phyloP scores from a whole-genome alignment of 2,888 invertebrate genomes.

The Plagiodera versicolora region DNA sequence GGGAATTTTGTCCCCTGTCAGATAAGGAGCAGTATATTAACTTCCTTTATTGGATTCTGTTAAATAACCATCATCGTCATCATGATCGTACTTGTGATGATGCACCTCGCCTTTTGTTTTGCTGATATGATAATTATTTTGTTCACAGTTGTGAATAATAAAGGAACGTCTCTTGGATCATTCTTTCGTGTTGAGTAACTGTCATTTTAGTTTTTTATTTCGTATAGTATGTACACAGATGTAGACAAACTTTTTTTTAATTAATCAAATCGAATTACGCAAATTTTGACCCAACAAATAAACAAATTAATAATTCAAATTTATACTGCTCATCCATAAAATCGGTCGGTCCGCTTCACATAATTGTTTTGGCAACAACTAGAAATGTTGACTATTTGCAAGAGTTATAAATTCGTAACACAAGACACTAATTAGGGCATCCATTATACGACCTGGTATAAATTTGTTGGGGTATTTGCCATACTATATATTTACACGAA shows the following conservation, averaged over 20 bases:
- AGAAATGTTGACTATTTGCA: constrained; percentile 48
- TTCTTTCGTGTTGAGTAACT: no score
- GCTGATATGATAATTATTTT: no score
- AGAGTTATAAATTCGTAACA: constrained; percentile 45
- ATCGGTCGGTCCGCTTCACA: constrained; percentile 25
- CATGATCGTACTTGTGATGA: neutral
- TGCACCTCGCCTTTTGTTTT: neutral
- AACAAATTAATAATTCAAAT: neutral
- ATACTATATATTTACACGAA: constrained; percentile 23
- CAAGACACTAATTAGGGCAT: constrained; percentile 48
- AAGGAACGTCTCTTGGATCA: no score
- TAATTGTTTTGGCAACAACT: constrained; percentile 51
- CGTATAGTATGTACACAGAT: no score
- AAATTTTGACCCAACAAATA: no score
- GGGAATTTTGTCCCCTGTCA: neutral
- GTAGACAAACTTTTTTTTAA: no score
- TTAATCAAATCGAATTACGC: no score
- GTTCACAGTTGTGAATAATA: no score
- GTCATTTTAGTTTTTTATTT: no score
- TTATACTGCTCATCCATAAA: constrained; percentile 23
- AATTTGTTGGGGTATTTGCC: constrained; percentile 36
- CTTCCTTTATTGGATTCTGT: neutral
- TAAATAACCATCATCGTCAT: neutral
- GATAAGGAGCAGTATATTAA: neutral
- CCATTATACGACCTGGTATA: constrained; percentile 40